Base-by-base conservation (phyloP, 2,797 vertebrate species). In the Mionectes olivaceus region DNA sequence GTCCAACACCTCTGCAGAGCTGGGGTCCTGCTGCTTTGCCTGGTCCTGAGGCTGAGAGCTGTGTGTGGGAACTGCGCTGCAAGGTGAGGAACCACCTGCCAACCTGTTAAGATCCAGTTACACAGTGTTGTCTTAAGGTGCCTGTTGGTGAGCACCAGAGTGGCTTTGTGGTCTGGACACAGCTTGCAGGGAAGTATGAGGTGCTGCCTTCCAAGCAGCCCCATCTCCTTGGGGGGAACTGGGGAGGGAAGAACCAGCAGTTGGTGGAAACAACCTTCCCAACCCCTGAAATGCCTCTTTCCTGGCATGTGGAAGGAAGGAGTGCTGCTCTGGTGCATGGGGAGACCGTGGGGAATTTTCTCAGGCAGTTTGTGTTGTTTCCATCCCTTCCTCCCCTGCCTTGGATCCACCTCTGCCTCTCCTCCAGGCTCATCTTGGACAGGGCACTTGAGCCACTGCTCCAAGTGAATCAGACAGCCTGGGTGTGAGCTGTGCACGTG, bases 21-120 rank as follows among this genome's bases (percentile, higher is more conserved):
- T 46, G 39, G 22, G 53, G n/a, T 79, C 76, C 83, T 49, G 76
- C 69, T 73, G 81, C 41, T 90, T 25, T 87, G 63, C 39, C 63
- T 47, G 28, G 0, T 50, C 21, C 33, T 5, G 3, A 70, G 39
- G 63, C 41, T 37, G 37, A 61, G 78, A 52, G 67, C 74, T 77
- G 88, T 14, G 85, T 61, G 92, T 89, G 91, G 84, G 95, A 91
- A 44, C 79, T 44, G 80, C 88, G 4, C 83, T 13, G 9, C 1
- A 18, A 93, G 90, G 92, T 93, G 94, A 90, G 92, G 94, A 96
- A 90, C 92, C 94, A 94, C 92, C 96, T 95, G 88, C 75, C 86
- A 89, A 46, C 2, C 53, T 74, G 88, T 64, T 87, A 90, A 93
- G 78, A 87, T 88, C 90, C 90, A 93, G 60, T 41, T 28, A 24